These are phyloP conservation scores for Eristalis tenax DNA, from an alignment of 2,888 invertebrate species.

Conservation along the genomic window DNA sequence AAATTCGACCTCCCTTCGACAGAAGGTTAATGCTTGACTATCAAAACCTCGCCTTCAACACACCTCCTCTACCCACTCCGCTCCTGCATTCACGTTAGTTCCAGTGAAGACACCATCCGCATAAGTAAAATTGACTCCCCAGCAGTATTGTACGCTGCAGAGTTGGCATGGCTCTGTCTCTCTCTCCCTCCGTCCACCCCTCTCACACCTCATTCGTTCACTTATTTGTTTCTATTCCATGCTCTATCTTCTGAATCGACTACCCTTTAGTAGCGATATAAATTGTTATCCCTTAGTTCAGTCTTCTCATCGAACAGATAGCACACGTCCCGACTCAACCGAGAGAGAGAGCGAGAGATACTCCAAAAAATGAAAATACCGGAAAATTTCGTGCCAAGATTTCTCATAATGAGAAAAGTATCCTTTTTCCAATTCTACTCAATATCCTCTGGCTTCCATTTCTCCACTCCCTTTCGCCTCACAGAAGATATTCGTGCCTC, in stretches of 20 bases:
- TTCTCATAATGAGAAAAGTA: slow-evolving; percentile 70
- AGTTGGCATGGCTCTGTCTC: neutral
- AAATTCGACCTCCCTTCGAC: neutral
- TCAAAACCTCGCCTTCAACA: neutral
- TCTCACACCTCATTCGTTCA: neutral
- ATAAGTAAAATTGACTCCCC: slow-evolving; percentile 48
- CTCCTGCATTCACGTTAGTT: slow-evolving; percentile 6
- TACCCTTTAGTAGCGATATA: slow-evolving; percentile 38
- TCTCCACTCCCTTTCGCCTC: neutral
- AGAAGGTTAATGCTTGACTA: neutral
- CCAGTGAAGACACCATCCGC: slow-evolving; percentile 54
- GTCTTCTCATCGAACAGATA: slow-evolving; percentile 55
- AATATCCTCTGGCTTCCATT: neutral
- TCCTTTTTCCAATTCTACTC: slow-evolving; percentile 43
- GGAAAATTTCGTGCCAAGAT: slow-evolving; percentile 69
- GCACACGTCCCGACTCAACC: slow-evolving; percentile 50
- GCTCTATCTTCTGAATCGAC: neutral
- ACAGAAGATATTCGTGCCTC: slow-evolving; percentile 14
- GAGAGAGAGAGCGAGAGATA: slow-evolving; percentile 8
- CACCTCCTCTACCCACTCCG: neutral
- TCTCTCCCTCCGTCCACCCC: neutral
- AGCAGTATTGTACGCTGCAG: neutral
- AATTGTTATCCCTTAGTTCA: slow-evolving; percentile 63
- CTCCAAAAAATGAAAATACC: slow-evolving; percentile 63
- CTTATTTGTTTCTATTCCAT: slow-evolving; percentile 17